These are phyloP conservation scores for Caenorhabditis briggsae DNA, from an alignment of 1,140 invertebrate species.

Conservation along the genomic window DNA sequence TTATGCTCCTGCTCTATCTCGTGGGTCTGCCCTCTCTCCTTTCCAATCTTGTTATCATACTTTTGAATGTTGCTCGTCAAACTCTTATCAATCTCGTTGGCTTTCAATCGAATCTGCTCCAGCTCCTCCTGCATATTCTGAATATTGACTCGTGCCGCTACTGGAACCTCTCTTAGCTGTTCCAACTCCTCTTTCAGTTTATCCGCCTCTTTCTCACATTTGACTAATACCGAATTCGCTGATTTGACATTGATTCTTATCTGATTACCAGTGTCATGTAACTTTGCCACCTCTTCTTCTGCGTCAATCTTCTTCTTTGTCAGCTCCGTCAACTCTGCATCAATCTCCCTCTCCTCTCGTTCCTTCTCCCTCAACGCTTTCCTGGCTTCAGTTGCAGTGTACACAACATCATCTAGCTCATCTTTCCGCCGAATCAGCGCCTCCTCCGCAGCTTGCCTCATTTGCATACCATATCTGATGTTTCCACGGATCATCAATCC, in stretches of 20 bases:
- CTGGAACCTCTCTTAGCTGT: slow-evolving; percentile 12
- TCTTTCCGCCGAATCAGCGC: too few species aligned
- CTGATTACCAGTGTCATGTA: neutral
- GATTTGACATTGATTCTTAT: neutral
- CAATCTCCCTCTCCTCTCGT: neutral
- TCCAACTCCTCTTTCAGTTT: slow-evolving; percentile 14
- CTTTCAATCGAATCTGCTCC: slow-evolving; percentile 59
- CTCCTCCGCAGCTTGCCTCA: too few species aligned
- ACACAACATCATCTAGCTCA: too few species aligned
- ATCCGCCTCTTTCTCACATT: neutral
- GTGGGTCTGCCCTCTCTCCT: too few species aligned
- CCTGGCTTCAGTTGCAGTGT: too few species aligned
- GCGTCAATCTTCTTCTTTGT: too few species aligned
- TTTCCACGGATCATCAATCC: too few species aligned
- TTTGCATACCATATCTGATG: too few species aligned
- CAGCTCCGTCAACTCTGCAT: neutral
- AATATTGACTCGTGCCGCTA: neutral
- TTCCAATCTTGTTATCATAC: neutral
- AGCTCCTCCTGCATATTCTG: slow-evolving; percentile 31
- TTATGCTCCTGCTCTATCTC: too few species aligned
- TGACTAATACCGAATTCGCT: too few species aligned
- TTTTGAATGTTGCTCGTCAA: neutral
- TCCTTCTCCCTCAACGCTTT: neutral
- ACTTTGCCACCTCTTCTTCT: too few species aligned
- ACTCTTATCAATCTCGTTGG: neutral